Conservation (phyloP, 92 coral and sea anemone species). For the Heliopora coerulea region DNA sequence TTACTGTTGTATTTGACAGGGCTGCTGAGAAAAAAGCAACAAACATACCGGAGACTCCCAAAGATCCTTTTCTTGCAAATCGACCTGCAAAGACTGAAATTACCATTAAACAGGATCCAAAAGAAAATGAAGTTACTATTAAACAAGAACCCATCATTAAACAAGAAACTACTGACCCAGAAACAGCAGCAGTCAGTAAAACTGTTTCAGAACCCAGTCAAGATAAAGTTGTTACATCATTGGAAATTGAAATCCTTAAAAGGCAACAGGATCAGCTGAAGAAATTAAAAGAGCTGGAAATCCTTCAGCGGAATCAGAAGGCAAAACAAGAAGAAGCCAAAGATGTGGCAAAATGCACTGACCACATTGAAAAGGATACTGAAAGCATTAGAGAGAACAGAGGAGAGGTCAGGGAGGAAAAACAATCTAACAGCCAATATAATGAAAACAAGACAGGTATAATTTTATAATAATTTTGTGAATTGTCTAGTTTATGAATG, state of each 20-base stretch:
- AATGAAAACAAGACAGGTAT: too few species aligned
- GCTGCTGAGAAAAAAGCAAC: too few species aligned
- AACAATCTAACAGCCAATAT: neutral
- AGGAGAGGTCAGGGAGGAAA: neutral
- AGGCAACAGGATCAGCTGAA: conserved; percentile 83
- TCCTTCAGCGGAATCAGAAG: conserved; percentile 20
- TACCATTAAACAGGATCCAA: too few species aligned
- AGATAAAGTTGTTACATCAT: conserved; percentile 54
- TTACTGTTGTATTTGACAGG: too few species aligned
- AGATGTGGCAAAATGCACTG: conserved; percentile 2
- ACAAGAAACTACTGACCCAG: neutral
- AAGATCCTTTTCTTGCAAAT: too few species aligned
- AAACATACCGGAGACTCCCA: too few species aligned
- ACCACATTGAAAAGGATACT: neutral
- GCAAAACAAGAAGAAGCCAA: conserved; percentile 3
- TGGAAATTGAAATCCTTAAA: conserved; percentile 74
- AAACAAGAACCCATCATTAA: neutral
- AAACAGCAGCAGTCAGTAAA: neutral
- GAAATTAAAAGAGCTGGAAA: conserved; percentile 70
- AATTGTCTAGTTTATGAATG: too few species aligned
- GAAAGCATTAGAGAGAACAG: neutral
- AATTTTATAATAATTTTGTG: too few species aligned
- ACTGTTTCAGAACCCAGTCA: conserved; percentile 5
- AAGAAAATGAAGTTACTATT: too few species aligned
- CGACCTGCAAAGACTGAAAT: too few species aligned